Percentiles rank a stretch among this genome's conserved stretches.
Conservation (phyloP, 2,113 vertebrate species). For the Leptobrachium leishanense region DNA sequence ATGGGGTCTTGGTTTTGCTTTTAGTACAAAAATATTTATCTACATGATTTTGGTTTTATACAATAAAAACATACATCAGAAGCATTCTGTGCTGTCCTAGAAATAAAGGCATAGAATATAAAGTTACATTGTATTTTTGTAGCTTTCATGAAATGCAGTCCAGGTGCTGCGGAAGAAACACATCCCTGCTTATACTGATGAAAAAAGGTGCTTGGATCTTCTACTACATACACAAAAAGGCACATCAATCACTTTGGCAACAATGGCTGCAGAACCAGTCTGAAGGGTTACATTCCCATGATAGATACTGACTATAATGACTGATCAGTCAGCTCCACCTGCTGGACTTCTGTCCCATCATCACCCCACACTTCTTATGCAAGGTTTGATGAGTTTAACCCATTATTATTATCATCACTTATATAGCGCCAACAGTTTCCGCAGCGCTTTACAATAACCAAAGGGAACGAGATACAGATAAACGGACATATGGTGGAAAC, state of each 20-base stretch:
- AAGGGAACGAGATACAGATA: too few species aligned
- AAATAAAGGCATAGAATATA: slow-evolving; percentile 20
- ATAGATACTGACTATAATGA: slow-evolving; percentile 17
- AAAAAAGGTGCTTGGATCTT: slow-evolving; percentile 46
- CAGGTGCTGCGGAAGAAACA: slow-evolving; percentile 28
- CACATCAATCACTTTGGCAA: slow-evolving; percentile 46
- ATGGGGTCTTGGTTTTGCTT: too few species aligned
- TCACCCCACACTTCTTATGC: slow-evolving; percentile 7
- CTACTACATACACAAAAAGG: slow-evolving; percentile 27
- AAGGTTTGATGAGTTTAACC: slow-evolving; percentile 41
- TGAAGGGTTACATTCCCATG: slow-evolving; percentile 33
- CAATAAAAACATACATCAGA: neutral
- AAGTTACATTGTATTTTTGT: slow-evolving; percentile 32
- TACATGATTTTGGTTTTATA: too few species aligned
- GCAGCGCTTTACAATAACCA: too few species aligned
- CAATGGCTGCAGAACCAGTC: slow-evolving; percentile 41
- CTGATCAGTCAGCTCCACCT: slow-evolving; percentile 32
- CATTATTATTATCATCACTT: neutral
- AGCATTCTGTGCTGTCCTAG: neutral
- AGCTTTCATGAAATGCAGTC: slow-evolving; percentile 7
- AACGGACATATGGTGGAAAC: too few species aligned
- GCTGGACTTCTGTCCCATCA: slow-evolving; percentile 25
- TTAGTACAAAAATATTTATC: too few species aligned
- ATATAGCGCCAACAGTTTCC: too few species aligned
- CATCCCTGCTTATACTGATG: slow-evolving; percentile 21